phyloP scores from a whole-genome alignment of 1,140 invertebrate species.

The Helicoverpa armigera region DNA sequence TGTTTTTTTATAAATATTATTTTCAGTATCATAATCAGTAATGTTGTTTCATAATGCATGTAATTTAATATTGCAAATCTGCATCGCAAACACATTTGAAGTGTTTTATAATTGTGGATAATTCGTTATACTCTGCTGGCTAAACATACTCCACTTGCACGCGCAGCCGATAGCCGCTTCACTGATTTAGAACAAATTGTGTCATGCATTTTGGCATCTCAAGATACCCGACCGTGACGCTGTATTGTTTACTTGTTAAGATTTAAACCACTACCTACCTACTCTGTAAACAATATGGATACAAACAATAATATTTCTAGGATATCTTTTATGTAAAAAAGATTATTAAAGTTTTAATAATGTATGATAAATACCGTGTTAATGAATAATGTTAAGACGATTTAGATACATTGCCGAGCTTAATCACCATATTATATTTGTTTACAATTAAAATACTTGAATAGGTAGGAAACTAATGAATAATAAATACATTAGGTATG shows the following conservation, averaged over 20 bases:
- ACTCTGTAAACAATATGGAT: too few species aligned
- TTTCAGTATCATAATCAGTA: conserved; percentile 4
- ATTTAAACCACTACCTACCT: neutral
- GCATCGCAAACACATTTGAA: conserved; percentile 21
- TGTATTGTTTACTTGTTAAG: too few species aligned
- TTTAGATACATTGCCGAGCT: too few species aligned
- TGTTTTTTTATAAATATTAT: neutral
- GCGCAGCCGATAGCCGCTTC: neutral
- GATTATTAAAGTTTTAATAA: too few species aligned
- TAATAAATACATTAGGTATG: too few species aligned
- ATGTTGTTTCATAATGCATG: conserved; percentile 27
- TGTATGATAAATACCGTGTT: too few species aligned
- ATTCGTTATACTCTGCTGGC: conserved; percentile 46
- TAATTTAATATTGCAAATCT: conserved; percentile 41
- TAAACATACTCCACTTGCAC: conserved; percentile 32
- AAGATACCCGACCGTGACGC: neutral
- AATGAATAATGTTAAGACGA: too few species aligned
- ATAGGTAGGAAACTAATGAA: too few species aligned
- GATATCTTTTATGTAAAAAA: too few species aligned
- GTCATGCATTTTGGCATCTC: conserved; percentile 36
- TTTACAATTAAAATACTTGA: too few species aligned
- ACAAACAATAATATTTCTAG: too few species aligned
- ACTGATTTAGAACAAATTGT: conserved; percentile 29
- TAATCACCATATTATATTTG: too few species aligned
- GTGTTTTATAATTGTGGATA: conserved; percentile 41